Base-by-base conservation (phyloP, 2,888 invertebrate genomes). In the Ptilodon capucinus region DNA sequence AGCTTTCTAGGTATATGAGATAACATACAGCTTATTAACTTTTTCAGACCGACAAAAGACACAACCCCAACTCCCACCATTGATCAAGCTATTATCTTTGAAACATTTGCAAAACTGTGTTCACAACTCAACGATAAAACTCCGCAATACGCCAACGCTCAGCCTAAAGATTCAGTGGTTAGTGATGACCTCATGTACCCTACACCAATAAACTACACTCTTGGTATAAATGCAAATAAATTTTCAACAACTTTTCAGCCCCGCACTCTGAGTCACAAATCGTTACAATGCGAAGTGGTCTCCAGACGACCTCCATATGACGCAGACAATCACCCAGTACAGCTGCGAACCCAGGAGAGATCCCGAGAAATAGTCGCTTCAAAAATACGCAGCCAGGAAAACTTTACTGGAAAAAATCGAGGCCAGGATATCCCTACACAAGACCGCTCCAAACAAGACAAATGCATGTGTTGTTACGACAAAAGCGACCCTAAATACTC, bases 51-150 rank as follows among this genome's bases (percentile, higher is more conserved):
- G 13, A 46, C 49, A n/a, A 79, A 79, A 54, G 74, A 75, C 16
- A 62, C 60, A 7, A 44, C 61, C 1, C 45, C 66, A 4, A 40
- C 63, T 1, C 54, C 76, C 2, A 47, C 52, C 1, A 50, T 81
- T 25, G 77, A 86, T 40, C 84, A 86, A 68, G 57, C 67, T 0
- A 66, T 67, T 19, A 66, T 90, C 1, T 66, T 88, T 21, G 81
- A 89, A 66, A 89, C 89, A 0, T 87, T 89, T 46, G 86, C 87
- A 0, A 86, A 88, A 52, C 53, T 89, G 14, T 88, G 86, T 50
- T 76, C 80, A 8, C 81, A 85, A 46, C 69, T 89, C 48, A 83
- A 68, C 38, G 69, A 81, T 0, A 86, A 80, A 53, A 59, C 18
- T 6, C 14, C 17, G 3, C 21, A 21, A 35, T 25, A 51, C 11